Base-by-base conservation (phyloP, 1,140 invertebrate genomes). In the Homarus americanus region DNA sequence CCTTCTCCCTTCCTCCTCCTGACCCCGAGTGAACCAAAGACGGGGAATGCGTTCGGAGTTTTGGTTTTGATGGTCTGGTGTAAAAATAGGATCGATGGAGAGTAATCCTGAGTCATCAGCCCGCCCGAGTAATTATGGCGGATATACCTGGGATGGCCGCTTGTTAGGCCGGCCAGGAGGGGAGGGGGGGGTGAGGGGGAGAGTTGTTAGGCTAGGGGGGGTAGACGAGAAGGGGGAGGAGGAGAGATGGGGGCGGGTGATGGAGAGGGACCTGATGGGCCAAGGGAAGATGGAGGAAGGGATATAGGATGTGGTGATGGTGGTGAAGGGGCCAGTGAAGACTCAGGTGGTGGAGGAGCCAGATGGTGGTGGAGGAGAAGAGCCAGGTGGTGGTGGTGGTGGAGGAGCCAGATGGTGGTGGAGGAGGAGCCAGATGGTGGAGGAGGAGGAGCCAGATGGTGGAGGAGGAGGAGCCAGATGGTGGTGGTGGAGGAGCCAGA, bases 1-100 rank as follows among this genome's bases (percentile, higher is more conserved):
- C 78, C 20, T 36, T 76, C 73, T 44, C 41, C 17, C 41, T 58
- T 20, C 53, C 49, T 32, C 28, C 78, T 53, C 24, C 78, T n/a
- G 49, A 10, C 32, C 28, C 53, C 32, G 40, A 15, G 36, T 58
- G 53, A 78, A 78, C 75, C 75, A 78, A 78, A 78, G 34, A 44
- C 24, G 44, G 38, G 75, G 44, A 49, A 78, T 44, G 28, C 40
- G 63, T 5, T 78, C 40, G 75, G 75, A 78, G 44, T 78, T 49
- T 76, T 76, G 75, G 75, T 41, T 78, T 78, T 78, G 40, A 44
- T 76, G 40, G 38, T 41, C 40, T n/a, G 40, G 44, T 82, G 79
- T 82, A 82, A 82, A 82, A 82, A 58, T 82, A 53, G 79, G 53
- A 82, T 82, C 79, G 79, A 82, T 82, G 79, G 79, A 28, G 28